A percentile compares a stretch with the other conserved stretches of the same genome.
Evolutionary conservation across 2,113 vertebrate species (phyloP).

Genomic region (Mobula hypostoma): DNA sequence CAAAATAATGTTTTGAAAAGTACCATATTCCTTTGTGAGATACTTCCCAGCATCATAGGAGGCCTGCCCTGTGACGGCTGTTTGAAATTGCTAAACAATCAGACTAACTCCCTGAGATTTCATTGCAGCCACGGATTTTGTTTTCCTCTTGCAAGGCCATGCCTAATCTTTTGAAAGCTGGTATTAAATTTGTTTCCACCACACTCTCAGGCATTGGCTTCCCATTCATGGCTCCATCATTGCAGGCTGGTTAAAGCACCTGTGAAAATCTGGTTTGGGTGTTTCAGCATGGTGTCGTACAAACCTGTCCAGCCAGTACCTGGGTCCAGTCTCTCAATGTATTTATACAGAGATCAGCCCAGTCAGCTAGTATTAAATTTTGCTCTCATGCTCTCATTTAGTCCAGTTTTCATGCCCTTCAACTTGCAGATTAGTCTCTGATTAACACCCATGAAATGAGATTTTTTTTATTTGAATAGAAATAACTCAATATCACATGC

Average conservation of each 20-base stretch:
- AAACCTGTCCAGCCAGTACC: too few species aligned
- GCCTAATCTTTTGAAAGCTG: not conserved
- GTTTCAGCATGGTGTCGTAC: too few species aligned
- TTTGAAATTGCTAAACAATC: too few species aligned
- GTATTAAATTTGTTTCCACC: not conserved
- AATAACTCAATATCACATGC: not conserved
- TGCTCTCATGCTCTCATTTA: not conserved
- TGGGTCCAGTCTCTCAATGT: too few species aligned
- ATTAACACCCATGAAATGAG: not conserved
- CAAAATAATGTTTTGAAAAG: too few species aligned
- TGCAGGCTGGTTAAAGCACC: too few species aligned
- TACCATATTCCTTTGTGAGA: too few species aligned
- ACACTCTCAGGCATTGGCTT: not conserved
- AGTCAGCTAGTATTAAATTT: not conserved
- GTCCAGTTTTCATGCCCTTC: not conserved
- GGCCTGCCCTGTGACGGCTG: too few species aligned
- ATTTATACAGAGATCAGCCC: not conserved
- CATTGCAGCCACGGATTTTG: not conserved
- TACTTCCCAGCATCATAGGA: too few species aligned
- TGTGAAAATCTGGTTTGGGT: too few species aligned
- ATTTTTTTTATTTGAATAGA: not conserved
- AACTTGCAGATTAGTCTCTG: not conserved
- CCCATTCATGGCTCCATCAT: not conserved
- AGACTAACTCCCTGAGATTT: not conserved
- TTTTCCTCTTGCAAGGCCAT: not conserved